Evolutionary conservation across 2,113 vertebrate species (phyloP).

Genomic region (Corythoichthys haematopterus): DNA sequence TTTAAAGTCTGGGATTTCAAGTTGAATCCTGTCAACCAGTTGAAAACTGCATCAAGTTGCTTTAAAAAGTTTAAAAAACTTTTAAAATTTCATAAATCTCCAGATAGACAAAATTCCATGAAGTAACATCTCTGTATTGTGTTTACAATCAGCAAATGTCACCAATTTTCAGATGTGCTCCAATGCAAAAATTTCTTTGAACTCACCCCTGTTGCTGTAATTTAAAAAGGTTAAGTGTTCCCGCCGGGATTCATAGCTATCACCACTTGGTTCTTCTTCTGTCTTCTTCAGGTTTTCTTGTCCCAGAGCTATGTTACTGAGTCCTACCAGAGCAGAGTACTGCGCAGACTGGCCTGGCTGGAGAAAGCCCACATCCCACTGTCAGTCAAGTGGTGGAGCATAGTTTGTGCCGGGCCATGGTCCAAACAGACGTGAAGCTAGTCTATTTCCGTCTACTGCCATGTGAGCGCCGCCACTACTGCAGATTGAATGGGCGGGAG

Average conservation of each 20-base stretch:
- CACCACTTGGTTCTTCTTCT: conserved; percentile 17
- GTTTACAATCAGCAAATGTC: conserved; percentile 3
- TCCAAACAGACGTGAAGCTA: conserved; percentile 86
- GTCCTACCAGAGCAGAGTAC: conserved; percentile 50
- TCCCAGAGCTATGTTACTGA: conserved; percentile 32
- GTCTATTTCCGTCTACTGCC: conserved; percentile 84
- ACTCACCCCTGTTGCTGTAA: conserved; percentile 48
- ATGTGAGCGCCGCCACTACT: conserved; percentile 69
- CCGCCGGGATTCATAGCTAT: conserved; percentile 44
- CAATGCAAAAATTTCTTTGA: not conserved
- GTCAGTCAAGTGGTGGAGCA: conserved; percentile 78
- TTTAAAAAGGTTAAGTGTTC: conserved; percentile 42
- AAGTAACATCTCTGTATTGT: not conserved
- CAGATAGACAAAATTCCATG: not conserved
- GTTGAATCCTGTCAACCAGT: too few species aligned
- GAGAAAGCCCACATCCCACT: conserved; percentile 75
- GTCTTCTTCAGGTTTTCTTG: conserved; percentile 15
- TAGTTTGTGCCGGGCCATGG: conserved; percentile 78
- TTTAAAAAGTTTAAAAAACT: not conserved
- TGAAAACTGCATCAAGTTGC: not conserved
- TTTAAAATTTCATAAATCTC: not conserved
- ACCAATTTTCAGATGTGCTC: not conserved
- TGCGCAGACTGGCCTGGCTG: conserved; percentile 67
- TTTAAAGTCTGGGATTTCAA: too few species aligned
- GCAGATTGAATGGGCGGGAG: conserved; percentile 25